Conservation (phyloP, 2,113 vertebrate genomes). For the Pao palembangensis region DNA sequence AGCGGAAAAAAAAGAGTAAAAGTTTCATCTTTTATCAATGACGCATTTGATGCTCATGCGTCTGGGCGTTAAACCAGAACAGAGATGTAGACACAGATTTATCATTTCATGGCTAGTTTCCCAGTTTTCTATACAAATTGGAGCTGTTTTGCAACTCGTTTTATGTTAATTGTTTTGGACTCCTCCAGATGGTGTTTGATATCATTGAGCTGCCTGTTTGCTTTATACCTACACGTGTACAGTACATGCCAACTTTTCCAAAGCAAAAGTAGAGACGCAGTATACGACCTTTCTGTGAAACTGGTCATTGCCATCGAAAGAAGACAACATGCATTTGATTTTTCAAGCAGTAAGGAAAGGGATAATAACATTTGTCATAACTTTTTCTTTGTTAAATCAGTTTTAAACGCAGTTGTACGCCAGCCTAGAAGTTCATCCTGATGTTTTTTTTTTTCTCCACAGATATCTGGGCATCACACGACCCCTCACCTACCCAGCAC, state of each 20-base stretch:
- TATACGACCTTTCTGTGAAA: constrained; percentile 24
- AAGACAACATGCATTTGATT: constrained; percentile 14
- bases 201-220: constrained; percentile 36
- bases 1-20: not conserved
- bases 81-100: constrained; percentile 27
- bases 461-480: constrained; percentile 80
- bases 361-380: no score
- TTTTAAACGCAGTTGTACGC: no score
- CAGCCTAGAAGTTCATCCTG: constrained; percentile 2
- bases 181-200: constrained; percentile 47
- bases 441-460: constrained; percentile 18
- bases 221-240: constrained; percentile 52
- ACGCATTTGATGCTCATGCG: constrained; percentile 28
- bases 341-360: not conserved
- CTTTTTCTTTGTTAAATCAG: no score
- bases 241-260: constrained; percentile 14
- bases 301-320: constrained; percentile 37
- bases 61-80: constrained; percentile 16
- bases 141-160: constrained; percentile 34
- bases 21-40: constrained; percentile 42
- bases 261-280: constrained; percentile 23
- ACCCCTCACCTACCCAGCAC: constrained; percentile 78
- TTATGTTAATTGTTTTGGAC: constrained; percentile 50
- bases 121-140: constrained; percentile 25
- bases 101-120: constrained; percentile 31